A percentile compares a stretch with the other conserved stretches of the same genome.
phyloP scores from a whole-genome alignment of 2,888 invertebrate genomes.

The Podabrus alpinus region DNA sequence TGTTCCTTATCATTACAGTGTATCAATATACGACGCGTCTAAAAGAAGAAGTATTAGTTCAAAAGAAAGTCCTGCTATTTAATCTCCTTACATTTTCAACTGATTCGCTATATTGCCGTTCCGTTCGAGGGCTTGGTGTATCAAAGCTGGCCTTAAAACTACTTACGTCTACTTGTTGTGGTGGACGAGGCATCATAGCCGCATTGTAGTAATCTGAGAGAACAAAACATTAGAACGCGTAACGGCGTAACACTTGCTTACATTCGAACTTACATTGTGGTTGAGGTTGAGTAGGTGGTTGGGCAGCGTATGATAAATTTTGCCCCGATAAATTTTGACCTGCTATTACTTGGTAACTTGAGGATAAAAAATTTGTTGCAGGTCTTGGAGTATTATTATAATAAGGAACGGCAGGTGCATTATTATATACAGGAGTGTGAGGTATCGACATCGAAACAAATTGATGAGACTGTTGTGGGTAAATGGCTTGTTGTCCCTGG shows the following conservation, averaged over 20 bases:
- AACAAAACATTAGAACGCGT: neutral
- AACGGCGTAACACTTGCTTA: rapidly evolving
- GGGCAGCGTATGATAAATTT: neutral
- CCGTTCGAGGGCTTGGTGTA: conserved; percentile 49
- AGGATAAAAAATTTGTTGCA: conserved; percentile 8
- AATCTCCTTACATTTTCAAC: conserved; percentile 51
- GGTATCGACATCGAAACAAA: conserved; percentile 30
- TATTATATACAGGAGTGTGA: conserved; percentile 21
- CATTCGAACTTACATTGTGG: conserved; percentile 17
- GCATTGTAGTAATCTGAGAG: conserved; percentile 13
- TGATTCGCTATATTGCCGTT: conserved; percentile 53
- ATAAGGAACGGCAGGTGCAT: conserved; percentile 12
- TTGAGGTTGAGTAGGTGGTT: conserved; percentile 2
- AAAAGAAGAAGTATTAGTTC: conserved; percentile 23
- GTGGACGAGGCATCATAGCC: conserved; percentile 13
- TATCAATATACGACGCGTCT: conserved; percentile 58
- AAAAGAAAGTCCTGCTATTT: neutral
- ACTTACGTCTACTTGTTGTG: conserved; percentile 29
- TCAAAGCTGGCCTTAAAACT: conserved; percentile 42
- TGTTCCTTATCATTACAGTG: conserved; percentile 47
- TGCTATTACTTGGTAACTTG: conserved; percentile 18
- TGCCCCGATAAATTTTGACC: conserved; percentile 7
- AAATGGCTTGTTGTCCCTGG: conserved; percentile 32
- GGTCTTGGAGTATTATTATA: conserved; percentile 19
- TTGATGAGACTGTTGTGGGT: conserved; percentile 30